Evolutionary conservation across 2,113 vertebrate genomes (phyloP).

Genomic region (Cygnus atratus): DNA sequence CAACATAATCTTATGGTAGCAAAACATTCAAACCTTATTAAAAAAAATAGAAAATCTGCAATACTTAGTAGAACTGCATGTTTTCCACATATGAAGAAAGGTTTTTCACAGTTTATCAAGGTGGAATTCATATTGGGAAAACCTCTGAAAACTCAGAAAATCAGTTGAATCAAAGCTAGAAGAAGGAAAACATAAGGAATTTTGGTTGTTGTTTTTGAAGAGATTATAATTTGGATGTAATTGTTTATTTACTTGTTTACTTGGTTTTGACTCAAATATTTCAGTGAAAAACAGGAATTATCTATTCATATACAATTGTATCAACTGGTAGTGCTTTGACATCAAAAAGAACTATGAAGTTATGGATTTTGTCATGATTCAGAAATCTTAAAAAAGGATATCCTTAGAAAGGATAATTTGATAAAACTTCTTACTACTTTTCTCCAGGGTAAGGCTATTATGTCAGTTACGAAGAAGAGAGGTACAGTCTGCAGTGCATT

Average conservation of each 20-base stretch:
- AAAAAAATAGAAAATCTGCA: neutral
- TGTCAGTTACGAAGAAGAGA: neutral
- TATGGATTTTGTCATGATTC: neutral
- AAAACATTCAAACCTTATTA: neutral
- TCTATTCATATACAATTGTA: neutral
- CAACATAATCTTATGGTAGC: neutral
- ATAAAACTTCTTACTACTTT: neutral
- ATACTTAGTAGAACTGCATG: neutral
- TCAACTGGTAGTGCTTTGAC: neutral
- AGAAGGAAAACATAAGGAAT: neutral
- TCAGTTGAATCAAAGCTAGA: neutral
- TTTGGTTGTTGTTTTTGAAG: neutral
- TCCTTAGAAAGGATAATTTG: neutral
- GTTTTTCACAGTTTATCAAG: neutral
- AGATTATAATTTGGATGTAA: neutral
- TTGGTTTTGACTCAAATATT: neutral
- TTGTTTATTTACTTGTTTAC: neutral
- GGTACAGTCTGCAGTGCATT: neutral
- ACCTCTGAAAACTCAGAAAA: neutral
- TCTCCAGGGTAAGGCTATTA: neutral
- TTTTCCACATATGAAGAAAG: neutral
- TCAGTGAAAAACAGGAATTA: neutral
- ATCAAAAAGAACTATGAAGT: neutral
- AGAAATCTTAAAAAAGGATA: neutral
- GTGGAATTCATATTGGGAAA: neutral